These are phyloP conservation scores for Heterotis niloticus DNA, from an alignment of 2,113 vertebrate genomes.

Conservation along the genomic window DNA sequence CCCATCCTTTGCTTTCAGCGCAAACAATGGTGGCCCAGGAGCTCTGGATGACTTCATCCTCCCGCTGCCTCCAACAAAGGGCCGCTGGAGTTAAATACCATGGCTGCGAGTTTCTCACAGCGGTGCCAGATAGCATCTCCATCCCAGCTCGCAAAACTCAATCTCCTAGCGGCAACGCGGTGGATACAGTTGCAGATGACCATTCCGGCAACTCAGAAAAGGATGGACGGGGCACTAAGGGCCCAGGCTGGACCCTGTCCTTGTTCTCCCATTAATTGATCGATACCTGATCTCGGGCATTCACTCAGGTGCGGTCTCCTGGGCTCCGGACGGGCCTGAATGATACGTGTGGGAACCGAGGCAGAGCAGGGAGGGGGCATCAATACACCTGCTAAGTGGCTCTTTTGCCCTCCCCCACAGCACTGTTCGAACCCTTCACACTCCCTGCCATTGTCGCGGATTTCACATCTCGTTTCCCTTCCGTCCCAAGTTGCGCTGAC, in stretches of 20 bases:
- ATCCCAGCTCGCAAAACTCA: conserved; percentile 32
- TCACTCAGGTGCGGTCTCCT: conserved; percentile 62
- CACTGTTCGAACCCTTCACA: conserved; percentile 16
- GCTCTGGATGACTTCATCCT: conserved; percentile 58
- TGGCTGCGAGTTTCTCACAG: conserved; percentile 59
- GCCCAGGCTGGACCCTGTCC: conserved; percentile 40
- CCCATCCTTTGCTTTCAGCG: conserved; percentile 45
- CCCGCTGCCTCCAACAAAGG: conserved; percentile 44
- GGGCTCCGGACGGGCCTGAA: conserved; percentile 59
- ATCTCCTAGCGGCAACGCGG: conserved; percentile 59
- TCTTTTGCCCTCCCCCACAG: conserved; percentile 44
- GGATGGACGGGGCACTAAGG: conserved; percentile 53
- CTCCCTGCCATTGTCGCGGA: conserved; percentile 57
- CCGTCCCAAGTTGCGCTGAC: conserved; percentile 46
- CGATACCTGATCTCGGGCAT: conserved; percentile 73
- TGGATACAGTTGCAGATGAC: conserved; percentile 73
- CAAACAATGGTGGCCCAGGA: conserved; percentile 37
- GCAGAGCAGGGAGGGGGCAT: conserved; percentile 37
- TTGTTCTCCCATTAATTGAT: conserved; percentile 74
- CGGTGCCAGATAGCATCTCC: conserved; percentile 57
- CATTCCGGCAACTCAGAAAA: conserved; percentile 57
- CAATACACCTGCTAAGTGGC: conserved; percentile 68
- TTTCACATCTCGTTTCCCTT: conserved; percentile 67
- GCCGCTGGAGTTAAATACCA: conserved; percentile 57
- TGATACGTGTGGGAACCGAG: conserved; percentile 81